Evolutionary conservation across 2,888 invertebrate genomes (phyloP), one percentile per base, ranked within the genome.

Genomic region (Chromoteleia sp.): DNA sequence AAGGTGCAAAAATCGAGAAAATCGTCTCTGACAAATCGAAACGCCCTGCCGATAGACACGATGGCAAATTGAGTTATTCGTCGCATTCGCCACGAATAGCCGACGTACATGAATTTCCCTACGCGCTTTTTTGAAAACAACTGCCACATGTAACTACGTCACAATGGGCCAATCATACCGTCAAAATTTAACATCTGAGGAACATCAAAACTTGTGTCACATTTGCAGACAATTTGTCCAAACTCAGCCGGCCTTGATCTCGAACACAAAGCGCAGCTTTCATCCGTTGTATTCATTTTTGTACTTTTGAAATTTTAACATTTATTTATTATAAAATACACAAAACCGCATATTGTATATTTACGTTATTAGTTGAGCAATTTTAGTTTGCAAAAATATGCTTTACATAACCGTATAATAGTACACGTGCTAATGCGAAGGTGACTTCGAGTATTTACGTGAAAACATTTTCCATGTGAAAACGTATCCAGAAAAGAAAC

Each of bases 161-260:
- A 91, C 91, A 91, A 91, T 91, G 73, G 91, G 85, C 88, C 91
- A 91, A 91, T 91, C 90, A 91, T 84, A 84, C 39, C 15, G 63
- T 17, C 54, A 63, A 70, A 68, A 63, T 58, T 19, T 48, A 29
- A 21, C 48, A 19, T 33, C 15, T 19, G 12, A 68, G 15, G 8
- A 58, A 33, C 6, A 7, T 12, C 29, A 15, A 71, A 71, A 45
- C 36, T 54, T 43, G 33, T 8, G 12, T 12, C 33, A 14, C 25
- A 5, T 41, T 58, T 21, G 25, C n/a, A 30, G 8, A 1, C 33
- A 3, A 19, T 45, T 19, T 45, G 5, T 45, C 33, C 1, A 33
- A 33, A 10, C 10, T 33, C 33, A 33, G 1, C 5, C 10, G 1
- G 10, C n/a, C n/a, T n/a, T n/a, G n/a, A n/a, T n/a, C n/a, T n/a